Conservation (phyloP, 2,113 vertebrate species). For the Indicator maculatus region DNA sequence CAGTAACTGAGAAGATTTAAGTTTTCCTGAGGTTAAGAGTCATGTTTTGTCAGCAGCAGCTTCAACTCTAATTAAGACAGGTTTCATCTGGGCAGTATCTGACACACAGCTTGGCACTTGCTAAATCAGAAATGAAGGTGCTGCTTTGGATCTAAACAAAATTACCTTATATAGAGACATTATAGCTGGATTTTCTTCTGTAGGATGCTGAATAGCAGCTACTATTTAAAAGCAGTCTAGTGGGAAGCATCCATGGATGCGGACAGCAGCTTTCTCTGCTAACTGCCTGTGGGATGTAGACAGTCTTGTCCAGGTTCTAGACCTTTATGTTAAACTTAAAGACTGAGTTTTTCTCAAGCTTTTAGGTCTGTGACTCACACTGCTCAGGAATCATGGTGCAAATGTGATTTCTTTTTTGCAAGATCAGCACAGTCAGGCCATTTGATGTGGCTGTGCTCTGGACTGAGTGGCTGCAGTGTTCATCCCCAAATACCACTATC, state of each 20-base stretch:
- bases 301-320: neutral
- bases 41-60: neutral
- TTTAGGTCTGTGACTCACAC: neutral
- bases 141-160: neutral
- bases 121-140: neutral
- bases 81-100: neutral
- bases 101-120: neutral
- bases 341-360: neutral
- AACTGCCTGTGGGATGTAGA: neutral
- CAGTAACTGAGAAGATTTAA: neutral
- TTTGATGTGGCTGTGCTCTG: neutral
- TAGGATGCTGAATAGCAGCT: neutral
- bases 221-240: neutral
- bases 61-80: neutral
- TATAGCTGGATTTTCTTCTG: neutral
- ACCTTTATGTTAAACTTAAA: neutral
- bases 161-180: neutral
- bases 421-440: too few relatives aligned
- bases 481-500: rapidly evolving
- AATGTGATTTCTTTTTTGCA: neutral
- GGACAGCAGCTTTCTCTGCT: neutral
- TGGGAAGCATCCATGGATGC: neutral
- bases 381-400: neutral
- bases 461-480: neutral
- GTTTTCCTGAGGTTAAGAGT: neutral